phyloP scores from a whole-genome alignment of 1,140 invertebrate genomes.

The Drosophila mayri region DNA sequence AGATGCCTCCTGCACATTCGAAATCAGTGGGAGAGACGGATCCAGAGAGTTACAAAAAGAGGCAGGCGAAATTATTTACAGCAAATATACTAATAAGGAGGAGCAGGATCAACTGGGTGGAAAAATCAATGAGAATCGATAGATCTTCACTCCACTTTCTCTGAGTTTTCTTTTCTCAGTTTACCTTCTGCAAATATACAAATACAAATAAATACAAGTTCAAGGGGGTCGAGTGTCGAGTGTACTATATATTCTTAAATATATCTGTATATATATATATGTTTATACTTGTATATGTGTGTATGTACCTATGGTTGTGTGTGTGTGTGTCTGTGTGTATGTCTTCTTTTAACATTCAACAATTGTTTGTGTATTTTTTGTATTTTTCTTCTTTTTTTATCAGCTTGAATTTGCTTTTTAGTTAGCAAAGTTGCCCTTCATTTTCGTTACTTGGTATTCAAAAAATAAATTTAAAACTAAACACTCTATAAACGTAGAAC shows the following conservation, averaged over 20 bases:
- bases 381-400: slow-evolving; percentile 18
- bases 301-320: slow-evolving; percentile 47
- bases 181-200: slow-evolving; percentile 68
- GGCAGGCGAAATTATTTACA: slow-evolving; percentile 76
- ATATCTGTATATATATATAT: slow-evolving; percentile 29
- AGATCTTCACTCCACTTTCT: slow-evolving; percentile 30
- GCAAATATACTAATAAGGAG: slow-evolving; percentile 63
- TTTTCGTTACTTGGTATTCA: slow-evolving; percentile 25
- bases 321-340: slow-evolving; percentile 33
- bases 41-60: slow-evolving; percentile 28
- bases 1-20: slow-evolving; percentile 30
- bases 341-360: slow-evolving; percentile 71
- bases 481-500: slow-evolving; percentile 24
- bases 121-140: slow-evolving; percentile 25
- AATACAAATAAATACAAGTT: slow-evolving; percentile 82
- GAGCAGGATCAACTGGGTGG: slow-evolving; percentile 18
- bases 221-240: slow-evolving; percentile 46
- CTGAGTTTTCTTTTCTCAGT: slow-evolving; percentile 4
- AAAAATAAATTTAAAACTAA: slow-evolving; percentile 44
- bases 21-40: slow-evolving; percentile 36
- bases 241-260: slow-evolving; percentile 64
- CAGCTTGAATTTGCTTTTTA: slow-evolving; percentile 24
- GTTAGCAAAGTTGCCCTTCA: slow-evolving; percentile 15
- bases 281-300: slow-evolving; percentile 54
- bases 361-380: slow-evolving; percentile 56